Conservation (phyloP, 2,888 invertebrate species). For the Tenthredo mesomela region DNA sequence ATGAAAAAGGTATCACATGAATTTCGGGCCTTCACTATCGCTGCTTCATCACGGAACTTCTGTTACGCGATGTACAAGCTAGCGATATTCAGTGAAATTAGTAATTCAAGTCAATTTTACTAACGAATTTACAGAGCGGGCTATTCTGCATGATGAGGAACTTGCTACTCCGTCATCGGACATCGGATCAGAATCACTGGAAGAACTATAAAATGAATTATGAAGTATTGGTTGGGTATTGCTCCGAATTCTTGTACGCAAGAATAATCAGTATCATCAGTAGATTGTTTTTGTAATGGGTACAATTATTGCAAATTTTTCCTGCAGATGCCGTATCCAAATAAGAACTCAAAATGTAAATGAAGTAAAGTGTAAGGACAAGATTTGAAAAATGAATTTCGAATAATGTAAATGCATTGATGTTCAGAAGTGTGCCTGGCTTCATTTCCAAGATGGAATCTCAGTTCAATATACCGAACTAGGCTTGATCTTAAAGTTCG, state of each 20-base stretch:
- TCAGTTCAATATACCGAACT: not conserved
- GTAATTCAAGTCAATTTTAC: not conserved
- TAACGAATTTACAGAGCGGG: not conserved
- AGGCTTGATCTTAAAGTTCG: too few relatives aligned
- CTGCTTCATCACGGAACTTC: not conserved
- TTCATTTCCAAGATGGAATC: not conserved
- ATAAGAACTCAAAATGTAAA: too few relatives aligned
- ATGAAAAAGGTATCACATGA: not conserved
- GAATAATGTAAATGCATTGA: not conserved
- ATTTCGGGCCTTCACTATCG: not conserved
- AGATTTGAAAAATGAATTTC: not conserved
- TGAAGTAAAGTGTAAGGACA: not conserved
- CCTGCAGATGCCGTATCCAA: too few relatives aligned
- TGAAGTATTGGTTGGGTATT: not conserved
- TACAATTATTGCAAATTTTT: too few relatives aligned
- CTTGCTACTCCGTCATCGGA: not conserved
- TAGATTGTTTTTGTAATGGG: not conserved
- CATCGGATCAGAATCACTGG: constrained; percentile 1
- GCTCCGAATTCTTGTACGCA: not conserved
- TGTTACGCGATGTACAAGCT: not conserved
- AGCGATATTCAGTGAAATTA: not conserved
- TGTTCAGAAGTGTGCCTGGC: not conserved
- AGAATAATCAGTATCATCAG: not conserved
- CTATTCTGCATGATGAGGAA: not conserved
- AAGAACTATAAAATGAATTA: not conserved